Evolutionary conservation across 2,113 vertebrate genomes (phyloP).

Genomic region (Hemibagrus wyckioides): DNA sequence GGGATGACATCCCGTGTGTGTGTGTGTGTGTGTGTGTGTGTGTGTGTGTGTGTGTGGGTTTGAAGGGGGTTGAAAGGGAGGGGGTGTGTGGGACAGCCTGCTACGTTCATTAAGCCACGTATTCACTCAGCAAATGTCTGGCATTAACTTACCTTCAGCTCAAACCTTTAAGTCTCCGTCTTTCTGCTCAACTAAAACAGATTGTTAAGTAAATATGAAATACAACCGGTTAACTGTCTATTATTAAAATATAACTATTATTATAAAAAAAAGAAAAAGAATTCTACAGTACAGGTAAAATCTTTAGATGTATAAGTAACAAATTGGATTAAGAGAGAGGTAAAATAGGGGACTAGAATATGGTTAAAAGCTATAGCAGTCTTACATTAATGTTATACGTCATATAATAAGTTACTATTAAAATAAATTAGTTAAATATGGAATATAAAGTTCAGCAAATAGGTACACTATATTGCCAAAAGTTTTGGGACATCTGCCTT

Average conservation of each 20-base stretch:
- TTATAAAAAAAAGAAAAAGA: background rate
- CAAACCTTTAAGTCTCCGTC: background rate
- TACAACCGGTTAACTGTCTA: background rate
- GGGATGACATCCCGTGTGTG: background rate
- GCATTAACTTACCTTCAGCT: background rate
- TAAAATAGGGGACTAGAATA: background rate
- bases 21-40: background rate
- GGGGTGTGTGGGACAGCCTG: background rate
- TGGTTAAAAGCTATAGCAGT: background rate
- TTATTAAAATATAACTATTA: background rate
- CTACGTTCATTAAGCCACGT: constrained; percentile 4
- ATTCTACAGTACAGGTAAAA: background rate
- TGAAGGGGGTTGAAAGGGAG: too few relatives aligned
- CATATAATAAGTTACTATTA: too few relatives aligned
- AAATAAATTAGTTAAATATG: background rate
- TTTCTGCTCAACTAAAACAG: too few relatives aligned
- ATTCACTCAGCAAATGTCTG: background rate
- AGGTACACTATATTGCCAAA: too few relatives aligned
- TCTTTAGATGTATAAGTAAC: background rate
- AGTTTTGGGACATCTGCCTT: too few relatives aligned
- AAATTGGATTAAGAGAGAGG: background rate
- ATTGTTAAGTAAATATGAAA: too few relatives aligned
- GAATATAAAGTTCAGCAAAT: background rate
- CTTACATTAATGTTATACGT: background rate
- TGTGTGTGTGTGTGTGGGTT: too few relatives aligned